Base-by-base conservation (phyloP, 2,888 invertebrate genomes). In the Melanargia galathea region DNA sequence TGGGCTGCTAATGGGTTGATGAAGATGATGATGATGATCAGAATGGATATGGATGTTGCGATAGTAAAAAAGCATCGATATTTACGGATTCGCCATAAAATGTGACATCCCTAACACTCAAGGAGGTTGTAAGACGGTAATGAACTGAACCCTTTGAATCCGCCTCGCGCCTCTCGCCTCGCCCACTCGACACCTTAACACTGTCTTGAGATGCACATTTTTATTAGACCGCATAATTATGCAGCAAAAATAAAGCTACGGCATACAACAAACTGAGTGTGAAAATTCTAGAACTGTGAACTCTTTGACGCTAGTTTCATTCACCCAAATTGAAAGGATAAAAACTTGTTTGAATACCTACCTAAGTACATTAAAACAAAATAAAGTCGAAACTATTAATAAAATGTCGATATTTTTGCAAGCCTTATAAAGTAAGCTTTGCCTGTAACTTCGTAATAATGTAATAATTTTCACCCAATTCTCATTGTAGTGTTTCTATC, bases 81-180 rank as follows among this genome's bases (percentile, higher is more conserved):
- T n/a, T n/a, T n/a, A 66, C 18, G 55, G 67, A 67, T 62, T 61
- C n/a, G 49, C 54, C 55, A 26, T 51, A 55, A 26, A 43, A 40
- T 5, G 5, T 26, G 22, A 67, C 74, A 66, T 68, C 75, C 69
- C 75, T 75, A 73, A 62, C 54, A 54, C 13, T 62, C 58, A 71
- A 73, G 70, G 62, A 79, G 75, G 73, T 78, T 73, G 83, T 81
- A 87, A 86, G 87, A 86, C 88, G 82, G 82, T 90, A 89, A 90
- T 89, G 88, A 89, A 85, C 83, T 85, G 82, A 78, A 83, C 79
- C 80, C 83, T 87, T 86, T 84, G 83, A 86, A 74, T 74, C 71
- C 71, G 70, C 73, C 71, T 77, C 77, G 65, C 72, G 69, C 73
- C 71, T 77, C 77, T 64, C 72, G 69, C 73, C 69, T 74, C 73